phyloP scores from a whole-genome alignment of 2,113 vertebrate genomes.

The Tretioscincus oriximinensis region DNA sequence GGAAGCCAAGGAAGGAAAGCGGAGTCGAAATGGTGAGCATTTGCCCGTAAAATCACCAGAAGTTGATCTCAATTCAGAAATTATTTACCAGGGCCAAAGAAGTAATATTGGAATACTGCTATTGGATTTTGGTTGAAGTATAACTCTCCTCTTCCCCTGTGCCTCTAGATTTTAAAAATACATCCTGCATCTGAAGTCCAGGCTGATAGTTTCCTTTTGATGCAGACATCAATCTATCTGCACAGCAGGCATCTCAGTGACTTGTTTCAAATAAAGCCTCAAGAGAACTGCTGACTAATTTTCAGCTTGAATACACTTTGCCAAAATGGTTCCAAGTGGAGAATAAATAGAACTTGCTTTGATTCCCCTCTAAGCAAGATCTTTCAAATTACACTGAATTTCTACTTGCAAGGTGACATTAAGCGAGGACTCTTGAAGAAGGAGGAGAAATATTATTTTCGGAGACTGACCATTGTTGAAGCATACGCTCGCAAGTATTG shows the following conservation, averaged over 20 bases:
- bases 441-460: slow-evolving; percentile 48
- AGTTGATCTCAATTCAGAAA: background rate
- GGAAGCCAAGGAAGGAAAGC: too few species aligned
- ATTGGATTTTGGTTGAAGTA: slow-evolving; percentile 21
- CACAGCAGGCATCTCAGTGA: slow-evolving; percentile 25
- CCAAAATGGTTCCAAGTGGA: slow-evolving; percentile 60
- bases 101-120: slow-evolving; percentile 4
- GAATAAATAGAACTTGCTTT: slow-evolving; percentile 63
- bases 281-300: slow-evolving; percentile 62
- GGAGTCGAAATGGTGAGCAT: too few species aligned
- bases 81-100: background rate
- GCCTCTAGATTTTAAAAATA: slow-evolving; percentile 31
- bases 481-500: slow-evolving; percentile 20
- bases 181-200: slow-evolving; percentile 41
- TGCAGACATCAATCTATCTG: slow-evolving; percentile 5
- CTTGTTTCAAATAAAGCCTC: slow-evolving; percentile 54
- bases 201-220: slow-evolving; percentile 27
- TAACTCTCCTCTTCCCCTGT: background rate
- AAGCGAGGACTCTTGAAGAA: slow-evolving; percentile 34
- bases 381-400: slow-evolving; percentile 44
- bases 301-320: slow-evolving; percentile 58
- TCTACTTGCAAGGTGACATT: slow-evolving; percentile 55
- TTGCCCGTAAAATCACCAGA: too few species aligned
- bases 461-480: slow-evolving; percentile 16
- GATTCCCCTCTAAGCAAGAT: slow-evolving; percentile 55